These are phyloP conservation scores for Tinea semifulvella DNA, from an alignment of 2,888 invertebrate genomes.

Conservation along the genomic window DNA sequence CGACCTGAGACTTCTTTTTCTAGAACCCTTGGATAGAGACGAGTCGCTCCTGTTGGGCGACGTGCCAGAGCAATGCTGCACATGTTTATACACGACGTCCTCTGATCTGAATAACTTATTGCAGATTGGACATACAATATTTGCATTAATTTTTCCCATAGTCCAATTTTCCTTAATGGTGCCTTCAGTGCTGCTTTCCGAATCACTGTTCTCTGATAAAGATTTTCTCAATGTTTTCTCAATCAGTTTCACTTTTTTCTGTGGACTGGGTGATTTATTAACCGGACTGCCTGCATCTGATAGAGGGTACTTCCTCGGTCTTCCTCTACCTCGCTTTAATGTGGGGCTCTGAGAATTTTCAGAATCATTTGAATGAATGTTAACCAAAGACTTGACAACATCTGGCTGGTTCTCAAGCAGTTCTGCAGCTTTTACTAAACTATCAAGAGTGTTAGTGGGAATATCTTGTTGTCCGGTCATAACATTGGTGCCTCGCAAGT, in stretches of 20 bases:
- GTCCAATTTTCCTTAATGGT: slow-evolving; percentile 56
- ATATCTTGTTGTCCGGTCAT: background rate
- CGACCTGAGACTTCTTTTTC: background rate
- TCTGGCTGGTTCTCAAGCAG: slow-evolving; percentile 50
- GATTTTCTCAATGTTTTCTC: background rate
- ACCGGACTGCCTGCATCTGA: slow-evolving; percentile 22
- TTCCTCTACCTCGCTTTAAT: slow-evolving; percentile 50
- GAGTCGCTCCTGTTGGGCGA: slow-evolving; percentile 50
- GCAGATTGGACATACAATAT: slow-evolving; percentile 60
- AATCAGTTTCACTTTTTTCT: slow-evolving; percentile 36
- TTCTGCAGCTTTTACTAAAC: slow-evolving; percentile 56
- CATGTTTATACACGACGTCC: slow-evolving; percentile 61
- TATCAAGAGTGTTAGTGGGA: slow-evolving; percentile 30
- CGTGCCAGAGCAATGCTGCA: slow-evolving; percentile 59
- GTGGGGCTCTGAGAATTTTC: slow-evolving; percentile 36
- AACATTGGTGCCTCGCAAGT: background rate
- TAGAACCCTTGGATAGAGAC: background rate
- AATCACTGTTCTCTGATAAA: background rate
- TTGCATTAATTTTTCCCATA: slow-evolving; percentile 63
- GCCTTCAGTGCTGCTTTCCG: slow-evolving; percentile 30
- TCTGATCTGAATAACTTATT: slow-evolving; percentile 57
- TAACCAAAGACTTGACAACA: slow-evolving; percentile 25
- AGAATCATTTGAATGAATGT: slow-evolving; percentile 19
- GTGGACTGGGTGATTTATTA: slow-evolving; percentile 34
- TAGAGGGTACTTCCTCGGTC: slow-evolving; percentile 53